Percentiles rank a stretch among this genome's conserved stretches.
Evolutionary conservation across 2,797 vertebrate genomes (phyloP).

Genomic region (Eospalax fontanierii): DNA sequence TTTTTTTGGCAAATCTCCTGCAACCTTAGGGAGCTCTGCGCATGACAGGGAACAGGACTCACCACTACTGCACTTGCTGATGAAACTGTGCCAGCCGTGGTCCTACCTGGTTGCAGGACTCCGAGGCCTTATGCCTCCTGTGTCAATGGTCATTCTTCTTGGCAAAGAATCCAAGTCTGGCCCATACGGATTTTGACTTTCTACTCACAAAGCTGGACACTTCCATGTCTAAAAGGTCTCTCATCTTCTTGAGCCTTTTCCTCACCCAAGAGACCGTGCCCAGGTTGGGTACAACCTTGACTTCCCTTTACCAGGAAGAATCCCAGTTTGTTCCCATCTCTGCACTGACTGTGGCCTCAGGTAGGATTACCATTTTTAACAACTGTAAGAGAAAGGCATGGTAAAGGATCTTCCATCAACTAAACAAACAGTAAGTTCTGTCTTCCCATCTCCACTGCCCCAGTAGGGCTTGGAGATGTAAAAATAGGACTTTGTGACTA

Average conservation of each 20-base stretch:
- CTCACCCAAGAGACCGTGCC: background rate
- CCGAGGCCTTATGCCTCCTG: too few relatives aligned
- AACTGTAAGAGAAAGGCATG: background rate
- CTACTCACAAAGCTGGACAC: background rate
- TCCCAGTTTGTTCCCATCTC: background rate
- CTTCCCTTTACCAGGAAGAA: background rate
- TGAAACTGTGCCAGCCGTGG: too few relatives aligned
- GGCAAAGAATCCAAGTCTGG: background rate
- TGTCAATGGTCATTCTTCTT: background rate
- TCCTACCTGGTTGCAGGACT: too few relatives aligned
- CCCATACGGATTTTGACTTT: too few relatives aligned
- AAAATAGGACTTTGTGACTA: background rate
- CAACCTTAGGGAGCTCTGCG: background rate
- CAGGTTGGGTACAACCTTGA: background rate
- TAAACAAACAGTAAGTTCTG: background rate
- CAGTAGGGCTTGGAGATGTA: background rate
- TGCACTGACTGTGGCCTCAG: background rate
- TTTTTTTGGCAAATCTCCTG: background rate
- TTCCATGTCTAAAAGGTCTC: background rate
- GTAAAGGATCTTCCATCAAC: background rate
- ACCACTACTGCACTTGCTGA: rapidly evolving
- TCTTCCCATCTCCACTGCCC: background rate
- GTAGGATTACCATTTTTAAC: background rate
- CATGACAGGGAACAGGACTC: background rate
- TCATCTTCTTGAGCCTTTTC: background rate